These are phyloP conservation scores for Glaucopsyche alexis DNA, from an alignment of 2,888 invertebrate genomes.

Conservation along the genomic window DNA sequence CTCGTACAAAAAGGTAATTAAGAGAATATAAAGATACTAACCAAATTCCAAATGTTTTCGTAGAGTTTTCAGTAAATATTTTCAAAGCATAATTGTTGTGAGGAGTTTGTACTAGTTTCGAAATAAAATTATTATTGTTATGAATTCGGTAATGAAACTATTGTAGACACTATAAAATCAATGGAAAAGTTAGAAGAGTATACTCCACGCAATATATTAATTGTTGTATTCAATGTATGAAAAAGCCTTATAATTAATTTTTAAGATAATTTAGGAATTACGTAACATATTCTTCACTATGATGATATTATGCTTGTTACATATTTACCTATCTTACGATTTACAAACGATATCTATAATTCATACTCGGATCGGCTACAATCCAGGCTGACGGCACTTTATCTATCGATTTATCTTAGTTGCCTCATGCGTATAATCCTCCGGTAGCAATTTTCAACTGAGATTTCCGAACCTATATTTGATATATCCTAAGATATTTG, in stretches of 20 bases:
- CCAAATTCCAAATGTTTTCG: background rate
- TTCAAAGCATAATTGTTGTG: background rate
- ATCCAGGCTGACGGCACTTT: slow-evolving; percentile 15
- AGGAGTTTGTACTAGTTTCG: background rate
- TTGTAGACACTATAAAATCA: too few relatives aligned
- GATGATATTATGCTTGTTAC: too few relatives aligned
- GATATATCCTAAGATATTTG: background rate
- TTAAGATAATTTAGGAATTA: too few relatives aligned
- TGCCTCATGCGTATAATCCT: slow-evolving; percentile 11
- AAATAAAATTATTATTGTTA: background rate
- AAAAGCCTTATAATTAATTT: too few relatives aligned
- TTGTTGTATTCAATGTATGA: too few relatives aligned
- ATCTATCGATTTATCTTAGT: slow-evolving; percentile 10
- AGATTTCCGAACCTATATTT: background rate
- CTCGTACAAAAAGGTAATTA: slow-evolving; percentile 7
- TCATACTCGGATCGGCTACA: background rate
- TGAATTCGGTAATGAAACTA: background rate
- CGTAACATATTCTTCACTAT: too few relatives aligned
- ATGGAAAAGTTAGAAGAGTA: too few relatives aligned
- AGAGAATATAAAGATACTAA: slow-evolving; percentile 1
- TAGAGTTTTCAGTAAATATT: background rate
- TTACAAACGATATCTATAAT: background rate
- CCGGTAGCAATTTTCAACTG: background rate
- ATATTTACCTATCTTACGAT: background rate
- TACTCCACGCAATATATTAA: too few relatives aligned